A percentile compares a stretch with the other conserved stretches of the same genome.
Conservation (phyloP, 2,113 vertebrate genomes). For the Triplophysa dalaica region DNA sequence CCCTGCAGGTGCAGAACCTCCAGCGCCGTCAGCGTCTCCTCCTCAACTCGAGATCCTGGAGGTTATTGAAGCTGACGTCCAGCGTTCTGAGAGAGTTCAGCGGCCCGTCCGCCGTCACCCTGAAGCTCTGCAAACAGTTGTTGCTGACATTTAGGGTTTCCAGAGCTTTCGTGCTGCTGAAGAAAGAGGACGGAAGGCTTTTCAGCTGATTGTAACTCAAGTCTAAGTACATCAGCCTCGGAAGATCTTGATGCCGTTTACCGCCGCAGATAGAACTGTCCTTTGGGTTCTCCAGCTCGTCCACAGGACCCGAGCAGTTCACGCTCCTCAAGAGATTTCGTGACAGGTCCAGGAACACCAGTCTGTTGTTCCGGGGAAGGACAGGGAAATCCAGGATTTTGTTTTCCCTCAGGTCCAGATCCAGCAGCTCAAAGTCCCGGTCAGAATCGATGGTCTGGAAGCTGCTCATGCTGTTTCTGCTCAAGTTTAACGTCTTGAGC, state of each 20-base stretch:
- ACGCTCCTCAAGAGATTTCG: slow-evolving; percentile 81
- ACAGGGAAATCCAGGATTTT: slow-evolving; percentile 83
- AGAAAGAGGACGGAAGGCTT: slow-evolving; percentile 76
- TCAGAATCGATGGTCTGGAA: slow-evolving; percentile 75
- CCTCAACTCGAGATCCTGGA: slow-evolving; percentile 74
- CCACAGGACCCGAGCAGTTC: slow-evolving; percentile 56
- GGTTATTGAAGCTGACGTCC: slow-evolving; percentile 82
- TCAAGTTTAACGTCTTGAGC: slow-evolving; percentile 84
- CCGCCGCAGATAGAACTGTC: slow-evolving; percentile 51
- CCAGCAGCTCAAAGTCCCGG: slow-evolving; percentile 70
- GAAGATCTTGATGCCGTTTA: slow-evolving; percentile 58
- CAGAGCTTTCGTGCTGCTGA: slow-evolving; percentile 76
- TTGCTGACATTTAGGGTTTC: slow-evolving; percentile 86
- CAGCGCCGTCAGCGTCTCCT: slow-evolving; percentile 64
- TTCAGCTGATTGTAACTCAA: slow-evolving; percentile 91
- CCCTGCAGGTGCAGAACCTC: slow-evolving; percentile 79
- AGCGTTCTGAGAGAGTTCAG: slow-evolving; percentile 74
- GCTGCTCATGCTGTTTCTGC: slow-evolving; percentile 88
- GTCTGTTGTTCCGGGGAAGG: slow-evolving; percentile 75
- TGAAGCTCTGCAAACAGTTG: slow-evolving; percentile 84
- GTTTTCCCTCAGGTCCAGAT: slow-evolving; percentile 89
- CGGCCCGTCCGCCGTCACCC: slow-evolving; percentile 49
- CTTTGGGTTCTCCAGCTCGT: slow-evolving; percentile 56
- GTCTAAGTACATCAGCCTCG: slow-evolving; percentile 81
- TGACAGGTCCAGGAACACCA: slow-evolving; percentile 83